Percentiles rank a stretch among this genome's conserved stretches.
These are phyloP conservation scores for Athalia cordata DNA, from an alignment of 2,888 invertebrate genomes.

Conservation along the genomic window DNA sequence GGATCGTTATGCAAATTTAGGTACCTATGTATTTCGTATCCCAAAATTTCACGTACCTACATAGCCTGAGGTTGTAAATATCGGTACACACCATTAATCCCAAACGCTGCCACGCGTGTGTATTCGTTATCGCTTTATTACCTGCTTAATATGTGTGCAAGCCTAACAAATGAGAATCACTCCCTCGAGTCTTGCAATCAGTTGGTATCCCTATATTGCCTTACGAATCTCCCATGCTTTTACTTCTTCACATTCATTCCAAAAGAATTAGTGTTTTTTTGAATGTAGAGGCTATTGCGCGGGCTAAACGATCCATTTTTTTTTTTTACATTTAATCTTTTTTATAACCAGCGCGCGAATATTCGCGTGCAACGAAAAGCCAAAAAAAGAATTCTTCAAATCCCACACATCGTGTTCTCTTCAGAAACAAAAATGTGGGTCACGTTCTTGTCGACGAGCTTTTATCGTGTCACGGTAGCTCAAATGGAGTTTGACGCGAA, in stretches of 20 bases:
- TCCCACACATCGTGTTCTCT: background rate
- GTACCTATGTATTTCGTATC: background rate
- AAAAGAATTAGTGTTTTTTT: background rate
- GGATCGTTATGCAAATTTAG: too few relatives aligned
- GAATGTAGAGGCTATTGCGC: background rate
- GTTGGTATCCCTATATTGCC: background rate
- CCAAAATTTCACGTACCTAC: background rate
- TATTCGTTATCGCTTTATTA: slow-evolving; percentile 25
- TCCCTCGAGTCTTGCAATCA: slow-evolving; percentile 16
- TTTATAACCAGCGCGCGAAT: background rate
- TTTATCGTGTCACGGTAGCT: background rate
- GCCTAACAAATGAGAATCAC: slow-evolving; percentile 9
- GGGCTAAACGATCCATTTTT: background rate
- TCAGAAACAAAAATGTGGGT: slow-evolving; percentile 27
- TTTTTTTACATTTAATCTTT: background rate
- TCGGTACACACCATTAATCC: slow-evolving; percentile 2
- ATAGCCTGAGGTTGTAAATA: background rate
- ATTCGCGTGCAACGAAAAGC: background rate
- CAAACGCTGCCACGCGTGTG: background rate
- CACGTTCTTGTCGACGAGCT: slow-evolving; percentile 10
- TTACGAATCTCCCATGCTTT: slow-evolving; percentile 5
- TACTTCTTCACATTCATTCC: background rate
- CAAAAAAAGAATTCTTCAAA: background rate
- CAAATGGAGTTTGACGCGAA: slow-evolving; percentile 25
- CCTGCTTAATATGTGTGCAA: background rate